These are phyloP conservation scores for Palythoa grandiflora DNA, from an alignment of 92 coral and sea anemone species.

Conservation along the genomic window DNA sequence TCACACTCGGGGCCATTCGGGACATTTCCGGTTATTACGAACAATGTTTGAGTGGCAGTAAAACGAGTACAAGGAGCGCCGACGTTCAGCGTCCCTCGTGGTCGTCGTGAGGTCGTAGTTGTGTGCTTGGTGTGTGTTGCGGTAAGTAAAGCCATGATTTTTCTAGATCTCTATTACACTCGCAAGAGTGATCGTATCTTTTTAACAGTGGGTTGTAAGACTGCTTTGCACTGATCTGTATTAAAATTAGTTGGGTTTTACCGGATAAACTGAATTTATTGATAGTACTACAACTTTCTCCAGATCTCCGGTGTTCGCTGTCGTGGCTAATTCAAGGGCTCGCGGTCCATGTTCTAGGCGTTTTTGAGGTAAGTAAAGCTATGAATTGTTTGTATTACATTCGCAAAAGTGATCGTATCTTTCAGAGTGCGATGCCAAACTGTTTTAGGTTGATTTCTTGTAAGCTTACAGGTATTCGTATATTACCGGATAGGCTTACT, in stretches of 20 bases:
- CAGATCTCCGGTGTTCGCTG: neutral
- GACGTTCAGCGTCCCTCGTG: no score
- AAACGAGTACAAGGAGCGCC: no score
- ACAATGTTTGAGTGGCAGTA: neutral
- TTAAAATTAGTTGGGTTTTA: neutral
- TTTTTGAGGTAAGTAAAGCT: no score
- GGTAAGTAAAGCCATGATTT: conserved; percentile 1
- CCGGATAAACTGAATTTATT: neutral
- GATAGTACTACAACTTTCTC: conserved; percentile 9
- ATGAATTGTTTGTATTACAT: conserved; percentile 28
- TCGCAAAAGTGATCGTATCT: conserved; percentile 29
- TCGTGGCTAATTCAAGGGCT: conserved; percentile 12
- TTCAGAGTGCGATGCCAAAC: conserved; percentile 28
- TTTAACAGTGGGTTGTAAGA: no score
- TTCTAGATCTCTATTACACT: conserved; percentile 1
- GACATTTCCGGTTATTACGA: conserved; percentile 27
- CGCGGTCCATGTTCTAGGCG: neutral
- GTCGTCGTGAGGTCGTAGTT: no score
- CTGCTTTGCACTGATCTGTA: neutral
- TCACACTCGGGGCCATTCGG: conserved; percentile 17
- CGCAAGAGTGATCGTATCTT: neutral
- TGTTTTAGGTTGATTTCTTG: conserved; percentile 32
- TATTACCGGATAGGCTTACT: conserved; percentile 5
- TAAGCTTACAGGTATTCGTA: conserved; percentile 15
- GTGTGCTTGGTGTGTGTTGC: no score